Percentiles rank a stretch among this genome's conserved stretches.
phyloP scores from a whole-genome alignment of 2,113 vertebrate species.

The Neotragus moschatus region DNA sequence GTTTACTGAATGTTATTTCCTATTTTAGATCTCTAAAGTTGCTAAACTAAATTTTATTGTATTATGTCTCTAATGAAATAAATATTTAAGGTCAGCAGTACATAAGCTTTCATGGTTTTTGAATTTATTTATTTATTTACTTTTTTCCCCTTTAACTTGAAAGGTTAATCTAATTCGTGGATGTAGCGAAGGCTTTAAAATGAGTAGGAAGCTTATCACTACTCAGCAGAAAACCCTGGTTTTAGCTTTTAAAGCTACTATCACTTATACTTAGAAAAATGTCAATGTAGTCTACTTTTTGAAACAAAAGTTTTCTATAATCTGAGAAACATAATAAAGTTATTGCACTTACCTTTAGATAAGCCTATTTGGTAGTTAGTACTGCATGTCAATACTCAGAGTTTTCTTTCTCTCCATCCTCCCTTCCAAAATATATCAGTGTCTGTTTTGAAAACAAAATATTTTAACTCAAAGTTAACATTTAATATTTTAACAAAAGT shows the following conservation, averaged over 20 bases:
- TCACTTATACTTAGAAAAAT: not conserved
- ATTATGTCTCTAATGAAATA: not conserved
- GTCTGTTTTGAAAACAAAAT: not conserved
- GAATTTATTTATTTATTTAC: not conserved
- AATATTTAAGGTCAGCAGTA: not conserved
- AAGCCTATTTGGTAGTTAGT: not conserved
- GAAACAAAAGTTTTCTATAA: not conserved
- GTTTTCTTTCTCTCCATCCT: not conserved
- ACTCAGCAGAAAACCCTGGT: conserved; percentile 58
- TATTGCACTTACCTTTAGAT: not conserved
- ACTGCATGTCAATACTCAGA: not conserved
- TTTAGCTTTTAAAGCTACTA: not conserved
- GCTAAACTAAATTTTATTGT: not conserved
- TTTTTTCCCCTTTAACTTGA: not conserved
- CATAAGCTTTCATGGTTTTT: not conserved
- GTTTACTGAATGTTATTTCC: not conserved
- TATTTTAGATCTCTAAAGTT: conserved; percentile 14
- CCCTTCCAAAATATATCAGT: not conserved
- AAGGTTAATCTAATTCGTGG: conserved; percentile 32
- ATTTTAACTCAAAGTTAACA: not conserved
- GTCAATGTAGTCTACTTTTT: not conserved
- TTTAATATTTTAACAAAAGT: conserved; percentile 9
- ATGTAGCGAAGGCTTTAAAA: conserved; percentile 51
- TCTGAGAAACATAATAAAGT: not conserved
- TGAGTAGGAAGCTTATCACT: conserved; percentile 55